Conservation (phyloP, 2,888 invertebrate species). For the Allacma fusca region DNA sequence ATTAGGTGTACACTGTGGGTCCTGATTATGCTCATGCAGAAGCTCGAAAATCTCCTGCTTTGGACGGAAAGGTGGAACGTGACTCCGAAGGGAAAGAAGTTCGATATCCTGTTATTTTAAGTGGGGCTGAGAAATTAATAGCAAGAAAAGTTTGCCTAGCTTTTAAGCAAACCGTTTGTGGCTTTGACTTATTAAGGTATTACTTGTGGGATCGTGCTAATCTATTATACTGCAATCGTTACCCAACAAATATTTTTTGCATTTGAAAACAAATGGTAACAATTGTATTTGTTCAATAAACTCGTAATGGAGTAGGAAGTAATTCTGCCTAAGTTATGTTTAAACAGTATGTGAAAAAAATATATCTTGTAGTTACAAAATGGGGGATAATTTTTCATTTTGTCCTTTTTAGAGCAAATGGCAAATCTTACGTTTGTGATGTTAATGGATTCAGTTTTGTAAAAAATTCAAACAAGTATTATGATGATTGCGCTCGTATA, state of each 20-base stretch:
- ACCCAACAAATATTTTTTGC: neutral
- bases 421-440: constrained; percentile 98
- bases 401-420: constrained; percentile 79
- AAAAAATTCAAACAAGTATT: constrained; percentile 99
- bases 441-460: constrained; percentile 99
- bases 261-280: neutral
- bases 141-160: constrained; percentile 96
- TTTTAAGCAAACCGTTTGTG: constrained; percentile 98
- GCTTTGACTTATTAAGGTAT: constrained; percentile 92
- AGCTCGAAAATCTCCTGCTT: constrained; percentile 96
- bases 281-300: no score
- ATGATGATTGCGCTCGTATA: constrained; percentile 99
- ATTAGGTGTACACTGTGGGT: constrained; percentile 95
- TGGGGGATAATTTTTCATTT: no score
- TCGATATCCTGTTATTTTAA: constrained; percentile 96
- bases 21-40: constrained; percentile 99
- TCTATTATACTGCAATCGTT: neutral
- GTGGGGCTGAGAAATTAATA: constrained; percentile 96
- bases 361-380: no score
- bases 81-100: constrained; percentile 99
- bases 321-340: no score
- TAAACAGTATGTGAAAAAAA: no score
- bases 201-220: neutral
- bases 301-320: no score
- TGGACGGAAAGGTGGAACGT: constrained; percentile 97